These are phyloP conservation scores for Melanostoma mellinum DNA, from an alignment of 2,888 invertebrate species.

Conservation along the genomic window DNA sequence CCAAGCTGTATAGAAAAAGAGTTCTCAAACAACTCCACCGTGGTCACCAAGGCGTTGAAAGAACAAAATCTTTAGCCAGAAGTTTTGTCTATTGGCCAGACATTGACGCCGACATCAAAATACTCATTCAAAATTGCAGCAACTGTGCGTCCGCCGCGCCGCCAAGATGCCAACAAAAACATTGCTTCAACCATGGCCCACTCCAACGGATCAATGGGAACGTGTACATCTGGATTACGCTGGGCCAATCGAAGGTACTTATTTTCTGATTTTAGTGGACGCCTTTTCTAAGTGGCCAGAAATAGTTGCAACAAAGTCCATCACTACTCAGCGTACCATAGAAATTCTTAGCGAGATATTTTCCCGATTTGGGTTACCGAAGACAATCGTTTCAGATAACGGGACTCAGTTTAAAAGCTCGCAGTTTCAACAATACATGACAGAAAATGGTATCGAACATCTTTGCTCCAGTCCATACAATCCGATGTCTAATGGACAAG, in stretches of 20 bases:
- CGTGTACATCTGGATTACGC: slow-evolving; percentile 81
- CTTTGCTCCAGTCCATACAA: slow-evolving; percentile 34
- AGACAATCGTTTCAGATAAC: slow-evolving; percentile 51
- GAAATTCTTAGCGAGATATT: slow-evolving; percentile 66
- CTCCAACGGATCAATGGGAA: slow-evolving; percentile 76
- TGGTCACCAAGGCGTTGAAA: slow-evolving; percentile 75
- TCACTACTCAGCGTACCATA: slow-evolving; percentile 59
- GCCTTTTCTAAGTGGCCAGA: slow-evolving; percentile 81
- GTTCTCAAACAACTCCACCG: slow-evolving; percentile 74
- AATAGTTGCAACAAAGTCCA: slow-evolving; percentile 74
- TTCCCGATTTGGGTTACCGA: slow-evolving; percentile 65
- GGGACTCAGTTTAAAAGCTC: slow-evolving; percentile 46
- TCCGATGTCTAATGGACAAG: slow-evolving; percentile 72
- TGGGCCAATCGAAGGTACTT: slow-evolving; percentile 74
- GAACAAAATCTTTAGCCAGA: slow-evolving; percentile 75
- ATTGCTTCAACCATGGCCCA: slow-evolving; percentile 71
- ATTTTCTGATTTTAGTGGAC: slow-evolving; percentile 79
- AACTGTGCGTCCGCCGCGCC: slow-evolving; percentile 73
- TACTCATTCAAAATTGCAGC: slow-evolving; percentile 73
- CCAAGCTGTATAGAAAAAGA: slow-evolving; percentile 49
- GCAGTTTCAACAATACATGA: slow-evolving; percentile 46
- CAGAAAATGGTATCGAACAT: slow-evolving; percentile 41
- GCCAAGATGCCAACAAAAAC: slow-evolving; percentile 75
- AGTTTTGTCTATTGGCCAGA: slow-evolving; percentile 76
- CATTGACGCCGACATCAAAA: slow-evolving; percentile 76